Evolutionary conservation across 2,113 vertebrate genomes (phyloP), one percentile per base, ranked within the genome.

Genomic region (Mystacornis crossleyi): DNA sequence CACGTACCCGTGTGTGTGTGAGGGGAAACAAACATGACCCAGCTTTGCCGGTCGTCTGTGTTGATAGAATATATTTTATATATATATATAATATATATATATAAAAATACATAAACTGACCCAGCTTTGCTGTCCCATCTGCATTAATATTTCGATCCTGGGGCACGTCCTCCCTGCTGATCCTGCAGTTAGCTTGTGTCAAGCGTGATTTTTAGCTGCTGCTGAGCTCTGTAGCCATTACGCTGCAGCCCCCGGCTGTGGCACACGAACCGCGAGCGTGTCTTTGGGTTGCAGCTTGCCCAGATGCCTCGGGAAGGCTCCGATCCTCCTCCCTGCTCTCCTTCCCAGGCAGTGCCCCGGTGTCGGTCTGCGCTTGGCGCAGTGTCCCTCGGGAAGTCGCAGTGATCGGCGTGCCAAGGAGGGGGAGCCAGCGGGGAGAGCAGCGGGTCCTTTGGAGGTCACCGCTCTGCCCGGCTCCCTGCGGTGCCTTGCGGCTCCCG

Each of bases 1-100:
- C 5, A 0, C 28, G 18, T n/a, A 38, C 5, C 15, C 1, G 12
- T 9, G 12, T 1, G 2, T 4, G 31, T 14, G 8, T 24, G 57
- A 43, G 33, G 33, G 29, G 33, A 55, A 54, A 16, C 29, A 25
- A 42, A 55, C 11, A 6, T 24, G 14, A 23, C 15, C 4, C 23
- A 18, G 42, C 23, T 74, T 85, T 67, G 33, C n/a, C 47, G 34
- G 54, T 48, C 29, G 6, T 34, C 40, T 18, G 8, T 20, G 18
- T 61, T 69, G 31, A 9, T 34, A 18, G 2, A 15, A 21, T 36
- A 3, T 67, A 10, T 34, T 12, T 6, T 25, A 5, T 14, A 3
- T 26, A 9, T 31, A 12, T 13, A 9, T 26, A 28, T n/a, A n/a
- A n/a, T 25, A 5, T 14, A 3, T 26, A 9, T 31, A 12, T 13